phyloP scores from a whole-genome alignment of 2,113 vertebrate species.

The Colossoma macropomum region DNA sequence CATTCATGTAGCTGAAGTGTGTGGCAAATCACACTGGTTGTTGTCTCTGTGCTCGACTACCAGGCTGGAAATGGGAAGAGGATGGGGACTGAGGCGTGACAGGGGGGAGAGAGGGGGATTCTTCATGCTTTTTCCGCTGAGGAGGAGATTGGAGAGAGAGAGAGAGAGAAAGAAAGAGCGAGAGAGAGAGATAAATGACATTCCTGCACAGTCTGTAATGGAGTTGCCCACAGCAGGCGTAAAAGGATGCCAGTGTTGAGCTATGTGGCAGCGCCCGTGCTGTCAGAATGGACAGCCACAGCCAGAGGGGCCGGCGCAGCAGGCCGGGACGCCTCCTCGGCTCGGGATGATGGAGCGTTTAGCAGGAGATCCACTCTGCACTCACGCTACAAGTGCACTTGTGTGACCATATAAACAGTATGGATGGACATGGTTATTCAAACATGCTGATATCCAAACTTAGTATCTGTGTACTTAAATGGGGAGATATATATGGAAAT shows the following conservation, averaged over 20 bases:
- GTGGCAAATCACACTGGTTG: background rate
- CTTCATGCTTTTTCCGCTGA: conserved; percentile 20
- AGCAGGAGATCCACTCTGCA: background rate
- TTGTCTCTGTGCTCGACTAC: background rate
- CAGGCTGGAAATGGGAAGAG: conserved; percentile 3
- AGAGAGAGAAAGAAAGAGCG: conserved; percentile 32
- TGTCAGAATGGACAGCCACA: conserved; percentile 28
- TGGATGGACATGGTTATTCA: too few species aligned
- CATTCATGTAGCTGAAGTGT: conserved; percentile 2
- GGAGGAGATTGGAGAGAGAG: background rate
- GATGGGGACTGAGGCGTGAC: background rate
- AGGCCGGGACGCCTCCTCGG: conserved; percentile 14
- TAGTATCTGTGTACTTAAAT: too few species aligned
- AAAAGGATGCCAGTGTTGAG: conserved; percentile 41
- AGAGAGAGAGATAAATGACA: conserved; percentile 32
- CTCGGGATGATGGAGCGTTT: conserved; percentile 43
- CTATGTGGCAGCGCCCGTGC: conserved; percentile 22
- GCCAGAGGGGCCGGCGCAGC: conserved; percentile 8
- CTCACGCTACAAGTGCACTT: background rate
- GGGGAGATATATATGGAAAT: too few species aligned
- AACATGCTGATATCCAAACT: too few species aligned
- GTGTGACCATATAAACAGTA: background rate
- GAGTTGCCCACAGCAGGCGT: conserved; percentile 45
- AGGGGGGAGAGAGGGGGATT: conserved; percentile 17
- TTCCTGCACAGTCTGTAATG: conserved; percentile 45